Percentiles rank a stretch among this genome's conserved stretches.
Evolutionary conservation across 2,888 invertebrate species (phyloP).

Genomic region (Polydrusus pterygomalis): DNA sequence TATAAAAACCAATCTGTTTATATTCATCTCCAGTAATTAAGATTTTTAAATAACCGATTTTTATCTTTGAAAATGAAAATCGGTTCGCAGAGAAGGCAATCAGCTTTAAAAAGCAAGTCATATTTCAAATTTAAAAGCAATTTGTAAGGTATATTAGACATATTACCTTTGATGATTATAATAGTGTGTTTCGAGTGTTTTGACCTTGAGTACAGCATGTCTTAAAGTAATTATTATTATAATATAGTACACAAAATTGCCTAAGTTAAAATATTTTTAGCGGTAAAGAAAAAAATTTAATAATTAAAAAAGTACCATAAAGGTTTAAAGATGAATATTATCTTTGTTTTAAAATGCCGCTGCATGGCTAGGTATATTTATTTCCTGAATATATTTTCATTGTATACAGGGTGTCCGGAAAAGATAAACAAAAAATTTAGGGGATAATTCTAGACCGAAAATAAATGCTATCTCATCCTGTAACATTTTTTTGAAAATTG

Average conservation of each 20-base stretch:
- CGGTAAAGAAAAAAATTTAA: too few species aligned
- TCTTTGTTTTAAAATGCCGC: too few species aligned
- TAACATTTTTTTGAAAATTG: too few species aligned
- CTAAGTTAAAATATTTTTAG: background rate
- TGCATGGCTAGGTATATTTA: too few species aligned
- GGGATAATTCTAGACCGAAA: too few species aligned
- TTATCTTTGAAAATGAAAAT: slow-evolving; percentile 28
- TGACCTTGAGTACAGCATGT: slow-evolving; percentile 20
- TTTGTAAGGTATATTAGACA: slow-evolving; percentile 7
- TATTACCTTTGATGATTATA: slow-evolving; percentile 10
- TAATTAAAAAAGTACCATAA: too few species aligned
- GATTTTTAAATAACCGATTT: slow-evolving; percentile 37
- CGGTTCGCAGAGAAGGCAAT: slow-evolving; percentile 6
- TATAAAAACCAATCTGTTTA: slow-evolving; percentile 39
- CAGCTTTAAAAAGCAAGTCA: slow-evolving; percentile 35
- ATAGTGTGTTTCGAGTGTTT: slow-evolving; percentile 5
- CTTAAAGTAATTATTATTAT: slow-evolving; percentile 16
- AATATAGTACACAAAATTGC: background rate
- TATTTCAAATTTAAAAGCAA: slow-evolving; percentile 35
- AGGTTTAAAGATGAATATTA: too few species aligned
- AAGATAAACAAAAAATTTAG: too few species aligned
- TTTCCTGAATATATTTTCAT: too few species aligned
- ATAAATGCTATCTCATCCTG: too few species aligned
- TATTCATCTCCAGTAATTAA: slow-evolving; percentile 40
- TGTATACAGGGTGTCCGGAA: too few species aligned